A percentile compares a stretch with the other conserved stretches of the same genome.
Conservation (phyloP, 2,888 invertebrate genomes). For the Drosophila acutilabella region DNA sequence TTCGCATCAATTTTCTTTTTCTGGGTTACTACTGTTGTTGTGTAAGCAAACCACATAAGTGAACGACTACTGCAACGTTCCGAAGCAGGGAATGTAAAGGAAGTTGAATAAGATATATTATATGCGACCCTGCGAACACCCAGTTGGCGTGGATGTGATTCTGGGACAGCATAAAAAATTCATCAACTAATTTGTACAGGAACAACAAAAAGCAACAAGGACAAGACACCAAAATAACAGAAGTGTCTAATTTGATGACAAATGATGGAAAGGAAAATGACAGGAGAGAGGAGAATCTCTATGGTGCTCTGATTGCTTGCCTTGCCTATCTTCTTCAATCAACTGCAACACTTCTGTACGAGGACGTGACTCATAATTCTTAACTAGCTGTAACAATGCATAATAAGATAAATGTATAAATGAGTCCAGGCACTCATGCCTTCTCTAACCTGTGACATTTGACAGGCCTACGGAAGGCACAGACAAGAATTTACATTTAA, state of each 20-base stretch:
- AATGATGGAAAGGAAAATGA: constrained; percentile 41
- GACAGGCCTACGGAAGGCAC: constrained; percentile 30
- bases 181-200: too few species aligned
- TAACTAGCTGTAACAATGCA: constrained; percentile 43
- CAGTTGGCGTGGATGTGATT: constrained; percentile 36
- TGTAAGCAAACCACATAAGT: constrained; percentile 46
- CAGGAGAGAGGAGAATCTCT: not conserved
- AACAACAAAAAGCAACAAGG: too few species aligned
- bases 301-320: not conserved
- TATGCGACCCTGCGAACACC: not conserved
- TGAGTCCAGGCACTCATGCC: constrained; percentile 1
- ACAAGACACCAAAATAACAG: too few species aligned
- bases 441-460: constrained; percentile 34
- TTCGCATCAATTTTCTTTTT: constrained; percentile 70
- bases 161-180: constrained; percentile 56
- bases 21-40: constrained; percentile 38
- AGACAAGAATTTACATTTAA: constrained; percentile 73
- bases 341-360: constrained; percentile 21
- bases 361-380: constrained; percentile 50
- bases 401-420: constrained; percentile 40
- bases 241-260: constrained; percentile 33
- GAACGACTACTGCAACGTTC: constrained; percentile 41
- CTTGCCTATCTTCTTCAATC: constrained; percentile 26
- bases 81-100: not conserved
- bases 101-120: constrained; percentile 39